Evolutionary conservation across 1,140 invertebrate genomes (phyloP), one percentile per base, ranked within the genome.

Genomic region (Neodiprion pinetum): DNA sequence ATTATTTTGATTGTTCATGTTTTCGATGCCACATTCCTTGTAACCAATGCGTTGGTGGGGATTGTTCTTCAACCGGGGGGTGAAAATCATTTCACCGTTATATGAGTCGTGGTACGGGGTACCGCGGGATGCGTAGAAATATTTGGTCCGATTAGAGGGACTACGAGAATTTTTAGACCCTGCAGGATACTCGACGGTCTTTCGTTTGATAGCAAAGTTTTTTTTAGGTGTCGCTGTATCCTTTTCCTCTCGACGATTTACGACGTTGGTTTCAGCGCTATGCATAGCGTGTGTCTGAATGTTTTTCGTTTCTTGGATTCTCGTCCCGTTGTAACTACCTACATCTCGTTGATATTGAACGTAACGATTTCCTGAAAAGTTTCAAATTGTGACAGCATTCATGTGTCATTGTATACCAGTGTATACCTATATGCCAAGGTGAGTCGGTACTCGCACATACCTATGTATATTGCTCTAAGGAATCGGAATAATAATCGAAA

Each of bases 1-100:
- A 47, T 70, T 71, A 50, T 71, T 72, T n/a, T 12, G 14, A 23
- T 69, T 76, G 14, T 8, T 67, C 23, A 49, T 28, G 71, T 67
- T 65, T 28, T 48, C 50, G 28, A 53, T 71, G n/a, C 17, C 17
- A 12, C 67, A 49, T 69, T 47, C 61, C 48, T 50, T 74, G 72
- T 47, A 66, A 11, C 70, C 11, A 61, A 17, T 4, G 53, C 9
- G 53, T 14, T 12, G 53, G n/a, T 9, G 28, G 28, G 28, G 28
- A 40, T 40, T 40, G 28, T 2, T 40, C 28, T 40, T 40, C 28
- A 40, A 40, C 28, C 28, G 5, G 53, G 53, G 53, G 11, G 53
- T 17, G 53, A 61, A 61, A 14, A 61, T 61, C 53, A 61, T 61
- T 61, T 61, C 53, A 12, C 11, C 53, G 11, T 61, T 61, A 17